These are phyloP conservation scores for Mellilla xanthometata DNA, from an alignment of 2,888 invertebrate species.

Conservation along the genomic window DNA sequence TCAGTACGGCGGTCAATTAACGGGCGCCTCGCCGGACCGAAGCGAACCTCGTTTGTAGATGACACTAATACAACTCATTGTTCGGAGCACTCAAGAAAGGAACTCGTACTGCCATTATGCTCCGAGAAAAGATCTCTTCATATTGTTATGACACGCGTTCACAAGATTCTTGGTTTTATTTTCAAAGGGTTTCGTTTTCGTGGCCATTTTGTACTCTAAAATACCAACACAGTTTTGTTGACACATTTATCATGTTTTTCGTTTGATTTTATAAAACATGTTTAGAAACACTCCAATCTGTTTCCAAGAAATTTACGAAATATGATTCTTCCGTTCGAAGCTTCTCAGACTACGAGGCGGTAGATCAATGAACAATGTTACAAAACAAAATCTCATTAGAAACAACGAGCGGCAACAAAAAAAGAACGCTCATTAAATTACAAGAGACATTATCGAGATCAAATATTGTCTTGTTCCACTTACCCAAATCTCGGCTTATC, in stretches of 20 bases:
- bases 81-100: constrained; percentile 39
- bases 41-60: constrained; percentile 49
- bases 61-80: constrained; percentile 47
- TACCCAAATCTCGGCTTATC: constrained; percentile 48
- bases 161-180: constrained; percentile 12
- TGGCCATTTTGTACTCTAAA: too few relatives aligned
- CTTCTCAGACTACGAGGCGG: neutral
- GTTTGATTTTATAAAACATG: too few relatives aligned
- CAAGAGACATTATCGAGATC: constrained; percentile 37
- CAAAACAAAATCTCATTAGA: constrained; percentile 15
- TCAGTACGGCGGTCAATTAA: constrained; percentile 71
- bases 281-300: too few relatives aligned
- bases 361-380: neutral
- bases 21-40: constrained; percentile 43
- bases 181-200: neutral
- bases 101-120: constrained; percentile 44
- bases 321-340: too few relatives aligned
- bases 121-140: constrained; percentile 28
- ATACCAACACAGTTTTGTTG: neutral
- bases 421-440: constrained; percentile 36
- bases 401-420: constrained; percentile 24
- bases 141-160: constrained; percentile 28
- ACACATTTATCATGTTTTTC: too few relatives aligned
- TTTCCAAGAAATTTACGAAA: neutral
- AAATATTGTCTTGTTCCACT: constrained; percentile 51